Evolutionary conservation across 2,888 invertebrate genomes (phyloP).

Genomic region (Rhagonycha fulva): DNA sequence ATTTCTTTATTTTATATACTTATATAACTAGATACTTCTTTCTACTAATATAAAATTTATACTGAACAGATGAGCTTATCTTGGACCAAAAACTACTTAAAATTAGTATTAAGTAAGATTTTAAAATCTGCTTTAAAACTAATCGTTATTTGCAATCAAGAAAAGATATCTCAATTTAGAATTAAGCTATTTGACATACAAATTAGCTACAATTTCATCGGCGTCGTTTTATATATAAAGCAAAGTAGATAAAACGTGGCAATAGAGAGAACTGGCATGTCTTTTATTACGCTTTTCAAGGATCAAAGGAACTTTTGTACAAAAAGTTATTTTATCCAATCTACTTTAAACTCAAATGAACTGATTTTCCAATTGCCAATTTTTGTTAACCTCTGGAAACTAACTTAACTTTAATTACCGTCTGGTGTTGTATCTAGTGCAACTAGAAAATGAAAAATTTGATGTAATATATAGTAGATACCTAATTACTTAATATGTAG

Average conservation of each 20-base stretch:
- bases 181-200: slow-evolving; percentile 21
- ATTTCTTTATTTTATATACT: too few species aligned
- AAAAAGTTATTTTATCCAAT: slow-evolving; percentile 11
- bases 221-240: slow-evolving; percentile 9
- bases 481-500: too few species aligned
- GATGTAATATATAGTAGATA: not conserved
- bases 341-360: slow-evolving; percentile 19
- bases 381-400: slow-evolving; percentile 4
- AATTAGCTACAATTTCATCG: slow-evolving; percentile 16
- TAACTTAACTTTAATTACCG: not conserved
- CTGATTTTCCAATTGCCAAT: slow-evolving; percentile 20
- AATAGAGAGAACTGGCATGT: slow-evolving; percentile 7
- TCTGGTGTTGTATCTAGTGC: not conserved
- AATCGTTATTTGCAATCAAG: not conserved
- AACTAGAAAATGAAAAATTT: not conserved
- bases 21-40: too few species aligned
- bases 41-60: not conserved
- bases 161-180: slow-evolving; percentile 9
- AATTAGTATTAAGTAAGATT: not conserved
- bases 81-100: not conserved
- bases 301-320: slow-evolving; percentile 15
- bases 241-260: slow-evolving; percentile 11
- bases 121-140: not conserved
- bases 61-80: not conserved
- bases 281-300: slow-evolving; percentile 9